Evolutionary conservation across 2,797 vertebrate genomes (phyloP).

Genomic region (Threskiornis aethiopicus): DNA sequence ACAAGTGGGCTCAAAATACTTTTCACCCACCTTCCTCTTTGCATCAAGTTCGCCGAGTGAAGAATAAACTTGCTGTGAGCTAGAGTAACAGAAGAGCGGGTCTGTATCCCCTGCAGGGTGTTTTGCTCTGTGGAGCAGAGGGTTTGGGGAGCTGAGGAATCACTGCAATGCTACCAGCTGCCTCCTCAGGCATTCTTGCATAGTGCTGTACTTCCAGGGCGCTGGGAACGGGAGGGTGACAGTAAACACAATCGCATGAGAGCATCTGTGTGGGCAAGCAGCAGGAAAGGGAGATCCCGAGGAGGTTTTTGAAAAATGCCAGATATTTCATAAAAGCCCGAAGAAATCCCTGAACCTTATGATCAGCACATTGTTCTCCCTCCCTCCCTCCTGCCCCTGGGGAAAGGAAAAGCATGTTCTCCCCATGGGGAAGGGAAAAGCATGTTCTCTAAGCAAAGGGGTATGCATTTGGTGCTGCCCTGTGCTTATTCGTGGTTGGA

Average conservation of each 20-base stretch:
- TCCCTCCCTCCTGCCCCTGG: background rate
- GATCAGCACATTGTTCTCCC: background rate
- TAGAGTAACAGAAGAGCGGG: background rate
- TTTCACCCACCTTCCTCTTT: background rate
- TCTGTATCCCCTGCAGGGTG: background rate
- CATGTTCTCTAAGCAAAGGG: background rate
- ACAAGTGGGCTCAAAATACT: background rate
- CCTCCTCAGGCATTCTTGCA: background rate
- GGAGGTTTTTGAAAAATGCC: background rate
- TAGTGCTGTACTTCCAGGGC: background rate
- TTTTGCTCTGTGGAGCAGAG: background rate
- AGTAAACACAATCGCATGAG: background rate
- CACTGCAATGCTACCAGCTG: conserved; percentile 7
- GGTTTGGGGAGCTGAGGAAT: background rate
- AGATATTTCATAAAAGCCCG: background rate
- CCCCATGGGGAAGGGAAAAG: background rate
- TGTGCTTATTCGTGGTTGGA: background rate
- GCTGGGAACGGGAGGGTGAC: background rate
- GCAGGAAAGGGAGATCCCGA: background rate
- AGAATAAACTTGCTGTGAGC: background rate
- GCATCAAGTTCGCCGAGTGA: background rate
- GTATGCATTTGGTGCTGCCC: background rate
- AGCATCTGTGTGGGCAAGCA: background rate
- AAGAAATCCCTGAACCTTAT: background rate
- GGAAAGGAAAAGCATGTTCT: background rate